phyloP scores from a whole-genome alignment of 1,140 invertebrate species.

The Papilio machaon region DNA sequence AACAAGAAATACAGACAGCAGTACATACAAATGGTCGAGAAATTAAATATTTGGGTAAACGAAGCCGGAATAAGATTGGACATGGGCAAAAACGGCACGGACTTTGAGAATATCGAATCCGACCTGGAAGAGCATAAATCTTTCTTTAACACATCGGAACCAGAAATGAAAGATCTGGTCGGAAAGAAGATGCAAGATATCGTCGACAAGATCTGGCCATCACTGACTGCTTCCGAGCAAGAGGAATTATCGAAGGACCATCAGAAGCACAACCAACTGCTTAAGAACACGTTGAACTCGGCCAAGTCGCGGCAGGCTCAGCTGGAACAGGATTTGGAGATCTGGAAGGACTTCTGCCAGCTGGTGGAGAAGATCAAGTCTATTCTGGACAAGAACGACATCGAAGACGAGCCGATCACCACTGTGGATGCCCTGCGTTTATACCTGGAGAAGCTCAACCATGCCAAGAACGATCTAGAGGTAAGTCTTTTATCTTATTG shows the following conservation, averaged over 20 bases:
- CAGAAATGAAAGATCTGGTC: slow-evolving; percentile 89
- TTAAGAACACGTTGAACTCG: slow-evolving; percentile 91
- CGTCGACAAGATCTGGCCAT: slow-evolving; percentile 94
- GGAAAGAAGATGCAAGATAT: slow-evolving; percentile 91
- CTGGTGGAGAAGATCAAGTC: slow-evolving; percentile 88
- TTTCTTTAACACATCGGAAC: slow-evolving; percentile 89
- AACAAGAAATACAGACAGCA: slow-evolving; percentile 91
- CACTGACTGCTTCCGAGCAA: slow-evolving; percentile 89
- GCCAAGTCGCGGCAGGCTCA: slow-evolving; percentile 89
- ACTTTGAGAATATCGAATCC: slow-evolving; percentile 91
- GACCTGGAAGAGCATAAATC: slow-evolving; percentile 94
- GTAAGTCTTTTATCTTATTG: slow-evolving; percentile 78
- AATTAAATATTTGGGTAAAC: slow-evolving; percentile 92
- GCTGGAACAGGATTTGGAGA: slow-evolving; percentile 89
- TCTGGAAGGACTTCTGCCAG: slow-evolving; percentile 91
- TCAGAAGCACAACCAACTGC: slow-evolving; percentile 88
- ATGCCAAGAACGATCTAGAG: slow-evolving; percentile 90
- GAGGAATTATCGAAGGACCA: slow-evolving; percentile 91
- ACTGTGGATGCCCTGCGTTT: slow-evolving; percentile 89
- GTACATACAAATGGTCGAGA: slow-evolving; percentile 87
- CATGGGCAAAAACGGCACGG: slow-evolving; percentile 91
- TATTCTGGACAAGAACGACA: slow-evolving; percentile 87
- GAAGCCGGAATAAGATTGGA: slow-evolving; percentile 91
- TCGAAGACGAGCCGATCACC: slow-evolving; percentile 88
- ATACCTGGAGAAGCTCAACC: slow-evolving; percentile 90